Base-by-base conservation (phyloP, 2,888 invertebrate genomes). In the Ornithoptera alexandrae region DNA sequence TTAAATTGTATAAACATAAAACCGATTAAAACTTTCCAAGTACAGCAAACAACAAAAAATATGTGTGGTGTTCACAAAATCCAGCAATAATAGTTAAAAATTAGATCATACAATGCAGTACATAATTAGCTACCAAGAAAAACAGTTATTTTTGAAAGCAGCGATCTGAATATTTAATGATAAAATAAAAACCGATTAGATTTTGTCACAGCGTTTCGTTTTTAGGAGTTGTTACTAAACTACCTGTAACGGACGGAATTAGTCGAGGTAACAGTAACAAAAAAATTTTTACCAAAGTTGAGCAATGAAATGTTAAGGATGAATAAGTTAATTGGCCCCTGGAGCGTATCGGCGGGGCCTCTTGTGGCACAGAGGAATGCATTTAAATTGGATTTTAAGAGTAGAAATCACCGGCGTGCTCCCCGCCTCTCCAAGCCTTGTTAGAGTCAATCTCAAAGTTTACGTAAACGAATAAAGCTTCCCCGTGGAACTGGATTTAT, bases 371-470 rank as follows among this genome's bases (percentile, higher is more conserved):
- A 90, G 90, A 91, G 92, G 92, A 92, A 92, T 92, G 92, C 92
- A 92, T 92, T 92, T 92, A 92, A 92, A 92, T 92, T 92, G 92
- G 92, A 91, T 92, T 92, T 92, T 92, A 92, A 92, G 92, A 92
- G 90, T 89, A 90, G 91, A 91, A 92, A 92, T 92, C 92, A 90
- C 90, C 87, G 87, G 82, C 84, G 86, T 81, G 80, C 84, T 81
- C 86, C 80, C 85, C 84, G 85, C 87, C 86, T 85, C 84, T 84
- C 84, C 81, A 83, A 83, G 89, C 88, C 92, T 91, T 91, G 91
- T 92, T 92, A 90, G 87, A 90, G 87, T 87, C 90, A 90, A 91
- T 90, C 90, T 90, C 90, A 85, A 90, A 92, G 88, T 92, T 92
- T 89, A 89, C 90, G 90, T 91, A 91, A 91, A 91, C 90, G 90